phyloP scores from a whole-genome alignment of 2,888 invertebrate genomes.

The Euzophera pinguis region DNA sequence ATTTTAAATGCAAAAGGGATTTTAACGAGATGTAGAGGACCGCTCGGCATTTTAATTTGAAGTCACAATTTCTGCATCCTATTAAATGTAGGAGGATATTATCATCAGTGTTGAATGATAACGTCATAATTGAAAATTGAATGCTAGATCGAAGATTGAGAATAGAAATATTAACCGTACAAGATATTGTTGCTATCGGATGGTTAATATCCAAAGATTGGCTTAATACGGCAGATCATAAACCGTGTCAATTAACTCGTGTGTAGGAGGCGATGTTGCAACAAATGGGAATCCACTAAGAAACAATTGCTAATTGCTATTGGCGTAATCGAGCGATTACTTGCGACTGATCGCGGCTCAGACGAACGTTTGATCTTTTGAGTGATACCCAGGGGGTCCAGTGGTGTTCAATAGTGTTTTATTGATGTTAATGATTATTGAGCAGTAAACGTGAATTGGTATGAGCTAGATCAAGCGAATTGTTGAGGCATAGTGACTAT shows the following conservation, averaged over 20 bases:
- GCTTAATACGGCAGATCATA: neutral
- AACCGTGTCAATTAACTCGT: conserved; percentile 11
- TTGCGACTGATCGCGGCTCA: conserved; percentile 4
- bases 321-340: conserved; percentile 13
- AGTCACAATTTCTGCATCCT: conserved; percentile 19
- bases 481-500: neutral
- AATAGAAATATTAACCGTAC: neutral
- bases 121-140: neutral
- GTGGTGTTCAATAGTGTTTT: neutral
- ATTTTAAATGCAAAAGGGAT: conserved; percentile 22
- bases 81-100: conserved; percentile 22
- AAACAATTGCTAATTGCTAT: conserved; percentile 14
- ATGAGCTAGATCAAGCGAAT: neutral
- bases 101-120: neutral
- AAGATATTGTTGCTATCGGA: neutral
- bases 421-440: conserved; percentile 7
- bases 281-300: conserved; percentile 12
- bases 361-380: neutral
- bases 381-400: conserved; percentile 3
- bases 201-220: conserved; percentile 1
- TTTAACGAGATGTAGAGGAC: conserved; percentile 13
- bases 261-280: conserved; percentile 13
- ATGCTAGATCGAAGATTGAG: neutral
- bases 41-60: conserved; percentile 2
- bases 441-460: conserved; percentile 4